Conservation (phyloP, 2,797 vertebrate genomes). For the Neosilurus mollespiculum region DNA sequence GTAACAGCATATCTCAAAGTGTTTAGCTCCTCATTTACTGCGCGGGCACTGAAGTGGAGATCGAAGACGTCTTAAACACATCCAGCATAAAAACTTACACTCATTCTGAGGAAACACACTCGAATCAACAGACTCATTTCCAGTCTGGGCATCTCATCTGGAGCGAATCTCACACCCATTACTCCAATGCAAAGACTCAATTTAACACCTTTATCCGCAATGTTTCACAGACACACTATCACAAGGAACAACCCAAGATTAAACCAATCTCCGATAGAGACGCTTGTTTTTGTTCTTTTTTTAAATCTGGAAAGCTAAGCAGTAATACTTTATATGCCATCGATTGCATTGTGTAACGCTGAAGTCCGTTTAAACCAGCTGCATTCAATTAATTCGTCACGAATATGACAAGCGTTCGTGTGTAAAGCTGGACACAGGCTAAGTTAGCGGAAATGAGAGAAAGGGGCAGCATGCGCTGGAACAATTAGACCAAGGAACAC, state of each 20-base stretch:
- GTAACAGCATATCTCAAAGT: too few species aligned
- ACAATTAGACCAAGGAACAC: conserved; percentile 52
- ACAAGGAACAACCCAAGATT: neutral
- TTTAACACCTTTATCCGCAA: conserved; percentile 27
- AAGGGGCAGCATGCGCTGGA: conserved; percentile 35
- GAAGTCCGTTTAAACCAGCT: conserved; percentile 2
- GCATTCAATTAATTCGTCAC: conserved; percentile 6
- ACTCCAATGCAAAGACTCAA: neutral
- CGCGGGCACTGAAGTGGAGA: neutral
- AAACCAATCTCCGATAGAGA: neutral
- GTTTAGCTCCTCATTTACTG: neutral
- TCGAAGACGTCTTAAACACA: neutral
- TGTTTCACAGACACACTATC: neutral
- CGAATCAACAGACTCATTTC: neutral
- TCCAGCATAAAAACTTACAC: neutral
- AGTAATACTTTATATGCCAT: neutral
- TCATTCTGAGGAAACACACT: neutral
- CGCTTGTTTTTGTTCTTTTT: neutral
- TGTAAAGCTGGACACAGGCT: neutral
- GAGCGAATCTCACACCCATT: neutral
- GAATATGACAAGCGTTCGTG: conserved; percentile 15
- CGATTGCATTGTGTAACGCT: conserved; percentile 19
- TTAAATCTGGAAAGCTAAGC: neutral
- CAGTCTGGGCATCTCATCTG: neutral
- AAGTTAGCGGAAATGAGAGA: conserved; percentile 22